phyloP scores from a whole-genome alignment of 2,888 invertebrate species.

The Clostera curtula region DNA sequence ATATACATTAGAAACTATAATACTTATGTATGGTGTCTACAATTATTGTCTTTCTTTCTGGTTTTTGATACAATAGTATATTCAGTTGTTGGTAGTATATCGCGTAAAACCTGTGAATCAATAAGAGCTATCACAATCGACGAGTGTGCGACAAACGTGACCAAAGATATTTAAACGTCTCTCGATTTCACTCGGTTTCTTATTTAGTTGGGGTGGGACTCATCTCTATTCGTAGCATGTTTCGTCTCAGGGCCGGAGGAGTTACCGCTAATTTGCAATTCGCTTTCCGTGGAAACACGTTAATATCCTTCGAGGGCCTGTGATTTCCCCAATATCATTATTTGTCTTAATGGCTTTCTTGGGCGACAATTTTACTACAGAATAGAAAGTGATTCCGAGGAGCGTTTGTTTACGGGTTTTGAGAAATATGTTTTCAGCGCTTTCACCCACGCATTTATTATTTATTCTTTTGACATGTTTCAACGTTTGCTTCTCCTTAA shows the following conservation, averaged over 20 bases:
- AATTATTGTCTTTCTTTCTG: too few species aligned
- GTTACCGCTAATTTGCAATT: slow-evolving; percentile 38
- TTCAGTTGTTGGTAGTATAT: too few species aligned
- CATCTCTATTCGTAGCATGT: slow-evolving; percentile 31
- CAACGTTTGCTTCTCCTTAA: too few species aligned
- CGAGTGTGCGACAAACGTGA: slow-evolving; percentile 1
- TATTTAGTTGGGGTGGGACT: slow-evolving; percentile 16
- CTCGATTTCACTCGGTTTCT: slow-evolving; percentile 6
- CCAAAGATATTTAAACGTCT: slow-evolving; percentile 1
- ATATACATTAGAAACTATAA: too few species aligned
- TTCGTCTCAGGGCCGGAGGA: slow-evolving; percentile 22
- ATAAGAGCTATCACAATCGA: too few species aligned
- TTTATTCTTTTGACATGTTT: too few species aligned
- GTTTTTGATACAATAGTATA: too few species aligned
- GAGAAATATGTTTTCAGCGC: too few species aligned
- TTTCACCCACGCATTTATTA: too few species aligned
- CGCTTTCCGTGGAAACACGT: slow-evolving; percentile 37
- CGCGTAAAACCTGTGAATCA: too few species aligned
- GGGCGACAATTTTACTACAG: slow-evolving; percentile 13
- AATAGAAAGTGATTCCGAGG: slow-evolving; percentile 6
- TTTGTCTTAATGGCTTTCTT: slow-evolving; percentile 40
- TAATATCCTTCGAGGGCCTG: slow-evolving; percentile 41
- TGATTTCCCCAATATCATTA: slow-evolving; percentile 43
- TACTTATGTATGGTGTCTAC: too few species aligned
- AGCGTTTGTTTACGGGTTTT: too few species aligned